These are phyloP conservation scores for Heliconius nattereri DNA, from an alignment of 1,140 invertebrate genomes.

Conservation along the genomic window DNA sequence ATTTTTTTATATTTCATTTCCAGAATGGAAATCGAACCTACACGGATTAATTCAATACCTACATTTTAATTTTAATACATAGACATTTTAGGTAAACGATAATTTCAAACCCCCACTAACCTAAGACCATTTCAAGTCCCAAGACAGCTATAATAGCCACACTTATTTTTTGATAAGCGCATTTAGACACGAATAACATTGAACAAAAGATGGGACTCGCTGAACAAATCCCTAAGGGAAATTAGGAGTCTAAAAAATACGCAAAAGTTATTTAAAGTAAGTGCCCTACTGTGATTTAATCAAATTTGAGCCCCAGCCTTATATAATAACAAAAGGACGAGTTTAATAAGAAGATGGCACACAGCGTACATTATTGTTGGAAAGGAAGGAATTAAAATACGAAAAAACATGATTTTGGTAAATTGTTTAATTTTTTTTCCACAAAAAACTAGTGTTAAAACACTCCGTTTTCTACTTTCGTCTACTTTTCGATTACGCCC, in stretches of 20 bases:
- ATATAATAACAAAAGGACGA: slow-evolving; percentile 23
- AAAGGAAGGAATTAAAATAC: neutral
- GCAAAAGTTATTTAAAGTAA: slow-evolving; percentile 34
- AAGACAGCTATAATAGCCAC: neutral
- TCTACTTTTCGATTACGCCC: too few relatives aligned
- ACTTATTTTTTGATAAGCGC: slow-evolving; percentile 22
- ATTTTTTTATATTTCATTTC: too few relatives aligned
- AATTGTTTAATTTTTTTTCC: too few relatives aligned
- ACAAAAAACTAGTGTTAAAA: too few relatives aligned
- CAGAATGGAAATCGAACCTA: too few relatives aligned
- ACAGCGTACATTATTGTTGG: neutral
- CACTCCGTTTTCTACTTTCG: too few relatives aligned
- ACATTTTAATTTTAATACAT: too few relatives aligned
- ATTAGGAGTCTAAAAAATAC: slow-evolving; percentile 32
- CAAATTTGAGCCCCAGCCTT: slow-evolving; percentile 18
- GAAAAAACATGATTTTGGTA: neutral
- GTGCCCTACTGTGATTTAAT: slow-evolving; percentile 35
- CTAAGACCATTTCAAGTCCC: neutral
- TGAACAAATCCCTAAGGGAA: slow-evolving; percentile 37
- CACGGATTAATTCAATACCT: too few relatives aligned
- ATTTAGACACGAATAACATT: slow-evolving; percentile 18
- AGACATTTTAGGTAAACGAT: too few relatives aligned
- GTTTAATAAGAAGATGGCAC: slow-evolving; percentile 8
- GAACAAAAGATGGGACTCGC: slow-evolving; percentile 24
- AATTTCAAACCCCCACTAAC: neutral